Evolutionary conservation across 2,888 invertebrate species (phyloP), one percentile per base, ranked within the genome.

Genomic region (Cyaniris semiargus): DNA sequence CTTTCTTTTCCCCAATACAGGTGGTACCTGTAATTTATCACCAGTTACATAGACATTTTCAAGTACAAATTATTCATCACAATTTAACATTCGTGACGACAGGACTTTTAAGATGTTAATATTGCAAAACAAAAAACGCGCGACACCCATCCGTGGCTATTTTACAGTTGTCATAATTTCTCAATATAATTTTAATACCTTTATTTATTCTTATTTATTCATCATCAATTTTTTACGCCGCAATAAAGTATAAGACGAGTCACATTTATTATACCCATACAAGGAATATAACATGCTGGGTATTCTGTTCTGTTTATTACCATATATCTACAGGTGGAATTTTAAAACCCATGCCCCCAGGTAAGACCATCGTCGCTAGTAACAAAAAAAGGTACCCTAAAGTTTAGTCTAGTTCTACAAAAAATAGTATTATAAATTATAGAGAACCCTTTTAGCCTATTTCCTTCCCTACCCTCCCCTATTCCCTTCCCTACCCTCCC

Each of bases 151-250:
- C 27, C 18, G 27, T 27, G 27, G 27, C 66, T 31, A 66, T 66
- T 66, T 66, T 31, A 66, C 27, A 66, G 66, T 66, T 66, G 66
- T 66, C 66, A 66, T 31, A 66, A 66, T 66, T 66, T 66, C 66
- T 66, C 66, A 66, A 66, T 66, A 66, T 66, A 66, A 27, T 31
- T 31, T 60, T 66, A 66, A 31, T 1, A 27, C 31, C 31, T 66
- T 66, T 66, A 66, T 66, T 27, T 66, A 66, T 66, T 66, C 66
- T 27, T 66, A 66, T 66, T 66, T 66, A 66, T 66, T 66, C 66
- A 66, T 66, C 27, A 15, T 66, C 18, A 66, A 66, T 66, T 66
- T 66, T 66, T 66, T 66, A 66, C 18, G 27, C 18, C 27, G 27
- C 66, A 66, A 66, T 66, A 27, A 66, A 31, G 31, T 15, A 66